Percentiles rank a stretch among this genome's conserved stretches.
Evolutionary conservation across 2,888 invertebrate genomes (phyloP).

Genomic region (Platypus cylindrus): DNA sequence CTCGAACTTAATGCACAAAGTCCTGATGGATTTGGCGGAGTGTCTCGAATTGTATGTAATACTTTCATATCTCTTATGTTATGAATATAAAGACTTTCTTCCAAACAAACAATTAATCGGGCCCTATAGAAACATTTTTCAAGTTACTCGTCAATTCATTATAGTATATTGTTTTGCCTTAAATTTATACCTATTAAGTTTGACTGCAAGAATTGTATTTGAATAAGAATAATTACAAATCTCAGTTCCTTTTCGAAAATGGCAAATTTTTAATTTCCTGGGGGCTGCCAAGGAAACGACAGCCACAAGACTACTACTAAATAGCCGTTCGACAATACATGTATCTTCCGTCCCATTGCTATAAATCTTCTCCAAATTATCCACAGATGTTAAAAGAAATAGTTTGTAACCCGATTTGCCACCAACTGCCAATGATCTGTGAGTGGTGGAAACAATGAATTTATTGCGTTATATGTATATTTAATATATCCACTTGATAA

Average conservation of each 20-base stretch:
- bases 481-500: too few relatives aligned
- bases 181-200: slow-evolving; percentile 83
- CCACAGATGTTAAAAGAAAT: slow-evolving; percentile 70
- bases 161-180: too few relatives aligned
- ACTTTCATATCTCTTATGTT: slow-evolving; percentile 98
- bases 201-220: slow-evolving; percentile 90
- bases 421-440: slow-evolving; percentile 84
- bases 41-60: slow-evolving; percentile 94
- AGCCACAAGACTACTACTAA: slow-evolving; percentile 93
- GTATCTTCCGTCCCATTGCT: slow-evolving; percentile 75
- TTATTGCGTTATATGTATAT: too few relatives aligned
- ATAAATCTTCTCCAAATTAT: slow-evolving; percentile 81
- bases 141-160: slow-evolving; percentile 2
- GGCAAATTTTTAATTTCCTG: slow-evolving; percentile 85
- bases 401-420: slow-evolving; percentile 83
- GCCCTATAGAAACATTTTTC: slow-evolving; percentile 20
- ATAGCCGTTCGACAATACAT: slow-evolving; percentile 87
- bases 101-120: slow-evolving; percentile 89
- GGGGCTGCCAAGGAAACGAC: slow-evolving; percentile 87
- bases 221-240: slow-evolving; percentile 93
- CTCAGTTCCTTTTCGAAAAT: slow-evolving; percentile 95
- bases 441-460: slow-evolving; percentile 1
- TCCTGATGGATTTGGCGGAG: slow-evolving; percentile 89
- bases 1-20: slow-evolving; percentile 76
- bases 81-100: slow-evolving; percentile 96